These are phyloP conservation scores for Brachyptera risi DNA, from an alignment of 2,888 invertebrate genomes.

Conservation along the genomic window DNA sequence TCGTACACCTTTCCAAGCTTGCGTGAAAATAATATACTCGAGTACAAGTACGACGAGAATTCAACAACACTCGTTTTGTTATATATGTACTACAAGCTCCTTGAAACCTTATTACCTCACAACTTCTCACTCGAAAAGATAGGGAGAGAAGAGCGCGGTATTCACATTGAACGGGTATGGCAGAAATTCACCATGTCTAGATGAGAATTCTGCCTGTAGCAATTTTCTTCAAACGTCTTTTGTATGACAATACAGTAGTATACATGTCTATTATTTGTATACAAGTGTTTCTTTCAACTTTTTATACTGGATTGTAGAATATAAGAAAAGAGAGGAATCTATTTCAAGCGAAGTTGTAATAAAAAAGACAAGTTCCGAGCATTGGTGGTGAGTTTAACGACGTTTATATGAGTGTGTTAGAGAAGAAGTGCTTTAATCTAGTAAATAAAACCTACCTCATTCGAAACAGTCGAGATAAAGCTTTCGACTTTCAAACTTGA, in stretches of 20 bases:
- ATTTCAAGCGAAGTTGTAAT: too few relatives aligned
- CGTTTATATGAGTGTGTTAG: too few relatives aligned
- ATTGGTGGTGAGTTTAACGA: too few relatives aligned
- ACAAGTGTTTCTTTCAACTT: conserved; percentile 13
- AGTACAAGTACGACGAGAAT: neutral
- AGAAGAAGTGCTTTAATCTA: too few relatives aligned
- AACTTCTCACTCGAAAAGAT: neutral
- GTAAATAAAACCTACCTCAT: too few relatives aligned
- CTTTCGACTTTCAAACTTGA: too few relatives aligned
- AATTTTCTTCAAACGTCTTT: neutral
- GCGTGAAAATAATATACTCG: neutral
- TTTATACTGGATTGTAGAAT: too few relatives aligned
- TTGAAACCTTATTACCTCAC: conserved; percentile 9
- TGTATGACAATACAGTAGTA: neutral
- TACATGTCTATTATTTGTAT: too few relatives aligned
- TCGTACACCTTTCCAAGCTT: neutral
- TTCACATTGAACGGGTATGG: neutral
- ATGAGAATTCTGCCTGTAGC: neutral
- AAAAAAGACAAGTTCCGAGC: too few relatives aligned
- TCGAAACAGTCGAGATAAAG: too few relatives aligned
- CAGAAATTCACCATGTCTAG: too few relatives aligned
- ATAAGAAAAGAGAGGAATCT: too few relatives aligned
- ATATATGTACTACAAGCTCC: neutral
- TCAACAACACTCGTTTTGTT: neutral
- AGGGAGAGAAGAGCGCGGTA: neutral